These are phyloP conservation scores for Drosophila acutilabella DNA, from an alignment of 2,888 invertebrate genomes.

Conservation along the genomic window DNA sequence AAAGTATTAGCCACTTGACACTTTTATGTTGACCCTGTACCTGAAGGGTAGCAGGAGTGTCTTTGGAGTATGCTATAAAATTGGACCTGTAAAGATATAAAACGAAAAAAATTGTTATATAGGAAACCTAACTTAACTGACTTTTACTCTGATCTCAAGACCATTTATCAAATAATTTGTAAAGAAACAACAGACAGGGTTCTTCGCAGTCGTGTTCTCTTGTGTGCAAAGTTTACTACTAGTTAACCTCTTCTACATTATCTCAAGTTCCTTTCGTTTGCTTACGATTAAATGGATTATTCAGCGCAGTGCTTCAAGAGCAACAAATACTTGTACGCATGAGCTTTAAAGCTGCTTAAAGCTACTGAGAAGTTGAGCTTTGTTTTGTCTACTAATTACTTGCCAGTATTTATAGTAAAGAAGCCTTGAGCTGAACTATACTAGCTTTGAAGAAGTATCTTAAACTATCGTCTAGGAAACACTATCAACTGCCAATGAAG, in stretches of 20 bases:
- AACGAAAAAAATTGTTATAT: too few species aligned
- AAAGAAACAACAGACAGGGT: neutral
- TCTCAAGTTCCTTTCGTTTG: conserved; percentile 12
- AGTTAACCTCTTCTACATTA: neutral
- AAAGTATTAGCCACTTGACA: conserved; percentile 54
- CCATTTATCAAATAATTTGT: too few species aligned
- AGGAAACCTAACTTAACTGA: too few species aligned
- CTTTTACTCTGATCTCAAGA: too few species aligned
- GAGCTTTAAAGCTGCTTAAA: conserved; percentile 4
- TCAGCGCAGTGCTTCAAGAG: neutral
- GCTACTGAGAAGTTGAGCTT: neutral
- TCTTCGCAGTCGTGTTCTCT: neutral
- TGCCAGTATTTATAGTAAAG: too few species aligned
- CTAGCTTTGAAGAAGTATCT: neutral
- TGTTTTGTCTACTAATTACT: neutral
- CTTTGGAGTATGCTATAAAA: neutral
- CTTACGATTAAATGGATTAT: conserved; percentile 14
- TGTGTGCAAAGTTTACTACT: neutral
- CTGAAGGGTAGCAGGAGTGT: neutral
- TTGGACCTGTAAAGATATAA: too few species aligned
- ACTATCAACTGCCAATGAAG: neutral
- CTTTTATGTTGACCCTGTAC: conserved; percentile 23
- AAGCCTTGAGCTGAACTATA: neutral
- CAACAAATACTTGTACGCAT: neutral
- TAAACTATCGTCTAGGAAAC: neutral